These are phyloP conservation scores for Thymelicus lineola DNA, from an alignment of 2,888 invertebrate genomes.

Conservation along the genomic window DNA sequence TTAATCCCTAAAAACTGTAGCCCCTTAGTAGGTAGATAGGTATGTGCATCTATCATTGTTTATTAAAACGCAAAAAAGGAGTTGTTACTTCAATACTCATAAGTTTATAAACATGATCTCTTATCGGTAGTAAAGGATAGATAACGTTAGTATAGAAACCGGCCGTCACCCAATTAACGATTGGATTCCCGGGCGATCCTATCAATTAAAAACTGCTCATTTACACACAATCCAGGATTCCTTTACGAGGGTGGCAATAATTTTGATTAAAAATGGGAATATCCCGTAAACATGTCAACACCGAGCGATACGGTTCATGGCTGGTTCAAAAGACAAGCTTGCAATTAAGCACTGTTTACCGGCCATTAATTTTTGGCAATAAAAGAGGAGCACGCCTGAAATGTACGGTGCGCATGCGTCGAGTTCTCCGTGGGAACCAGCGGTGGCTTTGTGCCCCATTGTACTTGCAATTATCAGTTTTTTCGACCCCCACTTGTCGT, in stretches of 20 bases:
- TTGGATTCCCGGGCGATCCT: no score
- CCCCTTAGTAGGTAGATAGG: no score
- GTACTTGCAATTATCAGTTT: slow-evolving; percentile 81
- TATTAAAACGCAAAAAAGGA: no score
- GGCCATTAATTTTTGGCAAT: slow-evolving; percentile 85
- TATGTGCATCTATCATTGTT: no score
- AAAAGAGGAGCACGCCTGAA: slow-evolving; percentile 79
- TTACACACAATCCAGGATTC: not conserved
- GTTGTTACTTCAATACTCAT: no score
- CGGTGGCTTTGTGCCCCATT: slow-evolving; percentile 80
- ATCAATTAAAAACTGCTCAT: not conserved
- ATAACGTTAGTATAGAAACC: no score
- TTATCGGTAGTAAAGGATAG: no score
- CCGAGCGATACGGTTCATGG: slow-evolving; percentile 40
- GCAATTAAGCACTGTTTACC: slow-evolving; percentile 82
- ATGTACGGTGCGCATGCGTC: slow-evolving; percentile 76
- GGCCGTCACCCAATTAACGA: no score
- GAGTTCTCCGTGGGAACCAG: slow-evolving; percentile 80
- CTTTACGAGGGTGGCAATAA: slow-evolving; percentile 6
- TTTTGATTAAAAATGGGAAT: slow-evolving; percentile 14
- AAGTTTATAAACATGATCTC: no score
- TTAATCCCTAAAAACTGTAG: no score
- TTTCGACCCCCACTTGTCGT: slow-evolving; percentile 72
- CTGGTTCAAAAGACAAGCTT: slow-evolving; percentile 70
- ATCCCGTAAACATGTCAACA: slow-evolving; percentile 5